Conservation (phyloP, 2,888 invertebrate genomes). For the Sminthurinus aureus region DNA sequence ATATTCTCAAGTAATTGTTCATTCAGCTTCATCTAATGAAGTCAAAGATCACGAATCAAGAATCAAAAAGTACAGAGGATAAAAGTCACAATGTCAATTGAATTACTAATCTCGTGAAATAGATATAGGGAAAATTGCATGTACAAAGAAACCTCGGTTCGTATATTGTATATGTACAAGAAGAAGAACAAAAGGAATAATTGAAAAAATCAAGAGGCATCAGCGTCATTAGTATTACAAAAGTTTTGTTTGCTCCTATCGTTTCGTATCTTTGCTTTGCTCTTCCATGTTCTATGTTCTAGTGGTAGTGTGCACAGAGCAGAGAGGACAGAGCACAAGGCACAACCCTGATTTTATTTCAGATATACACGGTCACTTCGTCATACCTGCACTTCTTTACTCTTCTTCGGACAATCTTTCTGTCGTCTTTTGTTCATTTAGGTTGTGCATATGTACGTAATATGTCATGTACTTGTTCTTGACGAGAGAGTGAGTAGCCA, state of each 20-base stretch:
- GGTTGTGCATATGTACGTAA: slow-evolving; percentile 15
- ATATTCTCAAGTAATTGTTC: too few relatives aligned
- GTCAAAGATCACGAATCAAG: too few relatives aligned
- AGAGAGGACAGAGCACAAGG: slow-evolving; percentile 23
- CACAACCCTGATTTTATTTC: slow-evolving; percentile 42
- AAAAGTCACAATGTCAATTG: too few relatives aligned
- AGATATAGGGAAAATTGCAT: too few relatives aligned
- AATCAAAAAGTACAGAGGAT: too few relatives aligned
- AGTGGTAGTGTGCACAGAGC: not conserved
- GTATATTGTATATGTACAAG: too few relatives aligned
- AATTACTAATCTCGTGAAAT: too few relatives aligned
- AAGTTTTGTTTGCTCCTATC: slow-evolving; percentile 11
- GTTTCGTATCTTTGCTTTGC: too few relatives aligned
- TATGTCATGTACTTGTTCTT: slow-evolving; percentile 21
- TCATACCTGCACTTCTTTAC: slow-evolving; percentile 31
- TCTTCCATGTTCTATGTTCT: too few relatives aligned
- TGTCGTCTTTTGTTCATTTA: slow-evolving; percentile 36
- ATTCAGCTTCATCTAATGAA: too few relatives aligned
- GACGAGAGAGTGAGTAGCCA: not conserved
- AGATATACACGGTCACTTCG: slow-evolving; percentile 34
- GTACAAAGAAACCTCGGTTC: too few relatives aligned
- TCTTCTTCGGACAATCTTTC: not conserved
- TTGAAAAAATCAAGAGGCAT: slow-evolving; percentile 15
- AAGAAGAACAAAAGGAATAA: not conserved
- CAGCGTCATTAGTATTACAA: slow-evolving; percentile 41